Evolutionary conservation across 2,888 invertebrate species (phyloP), one percentile per base, ranked within the genome.

Genomic region (Lasioglossum figueresi): DNA sequence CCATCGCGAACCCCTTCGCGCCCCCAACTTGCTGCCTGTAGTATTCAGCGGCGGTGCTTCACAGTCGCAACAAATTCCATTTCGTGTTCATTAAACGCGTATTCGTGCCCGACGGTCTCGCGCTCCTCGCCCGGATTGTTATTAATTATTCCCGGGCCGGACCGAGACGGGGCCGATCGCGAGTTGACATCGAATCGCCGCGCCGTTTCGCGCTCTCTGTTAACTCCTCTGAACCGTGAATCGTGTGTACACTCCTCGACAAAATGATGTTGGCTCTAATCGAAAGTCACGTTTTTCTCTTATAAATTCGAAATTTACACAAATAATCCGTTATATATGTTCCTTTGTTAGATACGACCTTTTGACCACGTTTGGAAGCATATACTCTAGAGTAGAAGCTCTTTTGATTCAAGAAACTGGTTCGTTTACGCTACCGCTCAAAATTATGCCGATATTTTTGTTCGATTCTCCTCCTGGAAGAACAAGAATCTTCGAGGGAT

Each of bases 1-100:
- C 37, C 48, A 52, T 37, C 73, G 34, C 48, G 8, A 23, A 73
- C 76, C 76, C 16, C 31, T 37, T 12, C 12, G 4, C 43, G 2
- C 14, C 43, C 19, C 52, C n/a, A 34, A 1, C 45, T 12, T 16
- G 34, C 75, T 34, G 27, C 40, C 73, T 56, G 31, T 43, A 66
- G 59, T n/a, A 75, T 73, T 74, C 86, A 52, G 14, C 40, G 37
- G n/a, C 19, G 66, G 31, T 80, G 86, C 79, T 80, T 76, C 59
- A 56, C 52, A 80, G 77, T 86, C 77, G 66, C 76, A 72, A 76
- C 77, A 68, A 88, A 88, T 88, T 88, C 87, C 84, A 80, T 84
- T 85, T 82, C 76, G 75, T 73, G 86, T 89, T 90, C 84, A 87
- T 91, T 90, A 88, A 88, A 88, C 86, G 84, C 71, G 82, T 72